phyloP scores from a whole-genome alignment of 2,888 invertebrate genomes.

The Tachystola acroxantha region DNA sequence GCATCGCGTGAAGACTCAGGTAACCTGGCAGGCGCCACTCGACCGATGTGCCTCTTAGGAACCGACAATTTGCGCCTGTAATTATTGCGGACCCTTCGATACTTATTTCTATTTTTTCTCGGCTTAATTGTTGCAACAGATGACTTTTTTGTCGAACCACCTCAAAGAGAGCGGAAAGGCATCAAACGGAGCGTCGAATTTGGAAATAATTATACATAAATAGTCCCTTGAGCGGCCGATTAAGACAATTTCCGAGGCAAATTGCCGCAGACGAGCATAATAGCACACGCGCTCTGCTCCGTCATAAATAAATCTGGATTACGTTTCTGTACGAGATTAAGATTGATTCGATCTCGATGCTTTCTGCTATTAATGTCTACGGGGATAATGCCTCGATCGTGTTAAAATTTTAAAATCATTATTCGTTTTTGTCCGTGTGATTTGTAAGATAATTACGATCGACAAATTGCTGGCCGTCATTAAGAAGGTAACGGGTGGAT shows the following conservation, averaged over 20 bases:
- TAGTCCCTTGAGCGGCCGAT: slow-evolving; percentile 79
- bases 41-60: slow-evolving; percentile 60
- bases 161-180: slow-evolving; percentile 79
- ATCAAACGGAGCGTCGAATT: slow-evolving; percentile 78
- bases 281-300: slow-evolving; percentile 72
- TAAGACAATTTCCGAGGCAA: slow-evolving; percentile 78
- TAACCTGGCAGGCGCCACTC: slow-evolving; percentile 68
- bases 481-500: slow-evolving; percentile 66
- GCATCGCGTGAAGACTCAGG: slow-evolving; percentile 58
- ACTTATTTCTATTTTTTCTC: slow-evolving; percentile 76
- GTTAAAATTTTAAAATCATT: slow-evolving; percentile 71
- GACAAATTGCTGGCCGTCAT: slow-evolving; percentile 73
- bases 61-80: slow-evolving; percentile 77
- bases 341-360: slow-evolving; percentile 76
- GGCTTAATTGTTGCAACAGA: slow-evolving; percentile 77
- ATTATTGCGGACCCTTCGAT: slow-evolving; percentile 78
- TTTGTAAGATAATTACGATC: slow-evolving; percentile 70
- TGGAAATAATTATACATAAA: slow-evolving; percentile 79
- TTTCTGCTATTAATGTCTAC: slow-evolving; percentile 71
- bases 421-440: slow-evolving; percentile 62
- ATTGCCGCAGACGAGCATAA: slow-evolving; percentile 78
- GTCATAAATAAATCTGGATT: slow-evolving; percentile 79
- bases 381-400: slow-evolving; percentile 62
- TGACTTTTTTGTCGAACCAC: slow-evolving; percentile 77
- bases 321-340: slow-evolving; percentile 76